Evolutionary conservation across 1,140 invertebrate species (phyloP).

Genomic region (Drosophila sulfurigaster): DNA sequence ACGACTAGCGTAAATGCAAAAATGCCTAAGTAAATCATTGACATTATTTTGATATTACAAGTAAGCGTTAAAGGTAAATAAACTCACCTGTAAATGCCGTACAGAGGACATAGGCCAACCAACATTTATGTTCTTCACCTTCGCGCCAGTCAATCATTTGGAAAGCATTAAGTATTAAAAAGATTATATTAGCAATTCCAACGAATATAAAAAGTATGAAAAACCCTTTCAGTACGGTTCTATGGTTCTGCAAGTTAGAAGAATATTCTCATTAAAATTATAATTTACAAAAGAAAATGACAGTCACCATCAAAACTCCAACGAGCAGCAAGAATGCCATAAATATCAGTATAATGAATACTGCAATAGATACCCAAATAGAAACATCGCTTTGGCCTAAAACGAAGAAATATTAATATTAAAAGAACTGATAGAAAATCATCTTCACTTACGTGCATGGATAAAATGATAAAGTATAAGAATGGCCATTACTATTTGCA

Average conservation of each 20-base stretch:
- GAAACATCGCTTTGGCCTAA: neutral
- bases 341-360: neutral
- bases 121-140: neutral
- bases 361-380: neutral
- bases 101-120: neutral
- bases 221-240: neutral
- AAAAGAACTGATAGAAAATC: too few relatives aligned
- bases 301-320: neutral
- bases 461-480: neutral
- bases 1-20: neutral
- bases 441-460: neutral
- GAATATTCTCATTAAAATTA: too few relatives aligned
- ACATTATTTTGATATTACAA: neutral
- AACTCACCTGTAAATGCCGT: conserved; percentile 1
- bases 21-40: neutral
- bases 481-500: neutral
- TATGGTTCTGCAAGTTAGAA: neutral
- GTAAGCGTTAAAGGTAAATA: too few relatives aligned
- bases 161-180: conserved; percentile 8
- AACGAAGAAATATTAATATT: neutral
- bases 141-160: neutral
- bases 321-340: neutral
- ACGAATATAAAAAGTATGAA: neutral
- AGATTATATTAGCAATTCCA: neutral
- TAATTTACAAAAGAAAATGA: too few relatives aligned